Evolutionary conservation across 2,113 vertebrate species (phyloP), one percentile per base, ranked within the genome.

Genomic region (Andinoacara biseriatus): DNA sequence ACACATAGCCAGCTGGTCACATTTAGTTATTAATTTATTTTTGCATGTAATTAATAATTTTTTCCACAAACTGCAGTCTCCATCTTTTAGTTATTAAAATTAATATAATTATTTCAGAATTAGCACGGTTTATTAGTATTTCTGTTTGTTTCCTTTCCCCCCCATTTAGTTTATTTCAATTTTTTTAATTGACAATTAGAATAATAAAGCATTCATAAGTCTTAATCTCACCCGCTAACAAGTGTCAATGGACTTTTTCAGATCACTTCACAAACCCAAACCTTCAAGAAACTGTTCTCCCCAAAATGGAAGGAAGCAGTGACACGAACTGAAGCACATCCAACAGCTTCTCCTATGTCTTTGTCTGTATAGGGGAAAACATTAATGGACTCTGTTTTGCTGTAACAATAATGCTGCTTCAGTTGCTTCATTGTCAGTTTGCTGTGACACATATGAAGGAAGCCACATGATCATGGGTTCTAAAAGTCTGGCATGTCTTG

Each of bases 201-300:
- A 6, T 49, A 49, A 49, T 49, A 6, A 49, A 49, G 17, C 46
- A 49, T 5, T 49, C 15, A 5, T 49, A 17, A 49, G 10, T 40
- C 29, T 29, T 43, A 24, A 58, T 52, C 3, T 65, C 8, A 46
- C 35, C 31, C 33, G 62, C 43, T 77, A 52, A 87, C 20, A 5
- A 17, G 5, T 33, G 31, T 54, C 5, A 31, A 17, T 79, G 11
- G 1, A 67, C 29, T 60, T 88, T 85, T 91, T 84, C 89, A 96
- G 96, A 94, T 87, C 86, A 96, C 81, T 96, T 96, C 92, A 92
- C 72, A 35, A 91, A 94, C 67, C 90, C 93, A 46, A 75, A 93
- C 67, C 89, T 94, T 62, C 74, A 59, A 13, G 58, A 26, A 11
- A 65, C 83, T 31, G 84, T 91, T 74, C 59, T 22, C 7, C 65